Percentiles rank a stretch among this genome's conserved stretches.
These are phyloP conservation scores for Empidonax traillii DNA, from an alignment of 2,113 vertebrate genomes.

Conservation along the genomic window DNA sequence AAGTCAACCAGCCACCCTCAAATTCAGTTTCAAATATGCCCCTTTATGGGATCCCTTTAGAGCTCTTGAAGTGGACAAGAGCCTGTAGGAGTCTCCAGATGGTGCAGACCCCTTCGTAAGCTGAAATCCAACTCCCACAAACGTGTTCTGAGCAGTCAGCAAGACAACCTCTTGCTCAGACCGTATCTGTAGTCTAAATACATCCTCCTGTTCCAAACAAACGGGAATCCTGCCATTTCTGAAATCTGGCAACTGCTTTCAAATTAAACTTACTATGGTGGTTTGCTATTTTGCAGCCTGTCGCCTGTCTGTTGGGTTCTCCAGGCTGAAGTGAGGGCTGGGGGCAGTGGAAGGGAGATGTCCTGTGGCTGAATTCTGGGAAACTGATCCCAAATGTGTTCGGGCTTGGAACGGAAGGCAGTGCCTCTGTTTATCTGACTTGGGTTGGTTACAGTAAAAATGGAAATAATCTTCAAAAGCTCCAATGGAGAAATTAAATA, in stretches of 20 bases:
- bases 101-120: not conserved
- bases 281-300: not conserved
- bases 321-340: not conserved
- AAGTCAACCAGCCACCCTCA: not conserved
- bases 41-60: not conserved
- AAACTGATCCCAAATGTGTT: not conserved
- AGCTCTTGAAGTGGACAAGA: not conserved
- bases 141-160: slow-evolving; percentile 9
- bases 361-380: not conserved
- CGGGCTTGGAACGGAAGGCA: not conserved
- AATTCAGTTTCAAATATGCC: not conserved
- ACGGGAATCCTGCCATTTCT: slow-evolving; percentile 35
- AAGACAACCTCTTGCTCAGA: slow-evolving; percentile 42
- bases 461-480: not conserved
- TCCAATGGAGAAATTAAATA: not conserved
- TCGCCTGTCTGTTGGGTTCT: not conserved
- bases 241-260: slow-evolving; percentile 31
- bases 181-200: not conserved
- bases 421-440: not conserved
- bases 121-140: slow-evolving; percentile 3
- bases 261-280: not conserved
- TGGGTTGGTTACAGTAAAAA: not conserved
- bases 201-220: slow-evolving; percentile 36
- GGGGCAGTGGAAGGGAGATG: not conserved
- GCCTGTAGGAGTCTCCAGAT: slow-evolving; percentile 6